Percentiles rank a stretch among this genome's conserved stretches.
phyloP scores from a whole-genome alignment of 1,140 invertebrate genomes.

The Drosophila equinoxialis region DNA sequence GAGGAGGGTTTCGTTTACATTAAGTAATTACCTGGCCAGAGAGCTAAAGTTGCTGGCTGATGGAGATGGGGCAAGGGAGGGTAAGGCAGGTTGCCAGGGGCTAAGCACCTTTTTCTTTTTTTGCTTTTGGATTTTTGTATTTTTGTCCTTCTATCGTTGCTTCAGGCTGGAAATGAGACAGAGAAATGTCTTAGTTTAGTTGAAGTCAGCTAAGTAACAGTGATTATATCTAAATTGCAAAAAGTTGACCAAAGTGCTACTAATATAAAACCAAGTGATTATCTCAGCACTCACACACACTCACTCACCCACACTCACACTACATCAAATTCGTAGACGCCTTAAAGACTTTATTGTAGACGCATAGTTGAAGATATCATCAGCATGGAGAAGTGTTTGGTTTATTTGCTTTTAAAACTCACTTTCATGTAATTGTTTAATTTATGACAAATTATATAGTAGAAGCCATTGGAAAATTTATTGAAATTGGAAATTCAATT shows the following conservation, averaged over 20 bases:
- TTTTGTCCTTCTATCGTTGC: slow-evolving; percentile 12
- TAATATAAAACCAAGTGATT: slow-evolving; percentile 12
- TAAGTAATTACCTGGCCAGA: slow-evolving; percentile 71
- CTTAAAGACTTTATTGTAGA: not conserved
- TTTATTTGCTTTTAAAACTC: too few relatives aligned
- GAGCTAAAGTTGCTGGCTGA: not conserved
- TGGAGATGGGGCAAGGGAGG: not conserved
- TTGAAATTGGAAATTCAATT: too few relatives aligned
- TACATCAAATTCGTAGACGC: not conserved
- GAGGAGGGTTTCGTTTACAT: slow-evolving; percentile 59
- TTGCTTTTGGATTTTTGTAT: slow-evolving; percentile 14
- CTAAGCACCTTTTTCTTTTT: slow-evolving; percentile 32
- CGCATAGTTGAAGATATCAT: not conserved
- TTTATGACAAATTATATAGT: too few relatives aligned
- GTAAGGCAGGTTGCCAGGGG: not conserved
- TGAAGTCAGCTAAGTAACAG: slow-evolving; percentile 16
- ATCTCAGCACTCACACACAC: not conserved
- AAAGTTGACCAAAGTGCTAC: slow-evolving; percentile 11
- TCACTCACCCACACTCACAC: not conserved
- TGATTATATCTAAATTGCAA: slow-evolving; percentile 14
- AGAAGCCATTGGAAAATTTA: too few relatives aligned
- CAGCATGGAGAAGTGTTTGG: not conserved
- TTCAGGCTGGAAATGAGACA: slow-evolving; percentile 5
- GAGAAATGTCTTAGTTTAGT: slow-evolving; percentile 38
- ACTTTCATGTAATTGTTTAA: too few relatives aligned